Base-by-base conservation (phyloP, 2,113 vertebrate species). In the Mionectes macconnelli region DNA sequence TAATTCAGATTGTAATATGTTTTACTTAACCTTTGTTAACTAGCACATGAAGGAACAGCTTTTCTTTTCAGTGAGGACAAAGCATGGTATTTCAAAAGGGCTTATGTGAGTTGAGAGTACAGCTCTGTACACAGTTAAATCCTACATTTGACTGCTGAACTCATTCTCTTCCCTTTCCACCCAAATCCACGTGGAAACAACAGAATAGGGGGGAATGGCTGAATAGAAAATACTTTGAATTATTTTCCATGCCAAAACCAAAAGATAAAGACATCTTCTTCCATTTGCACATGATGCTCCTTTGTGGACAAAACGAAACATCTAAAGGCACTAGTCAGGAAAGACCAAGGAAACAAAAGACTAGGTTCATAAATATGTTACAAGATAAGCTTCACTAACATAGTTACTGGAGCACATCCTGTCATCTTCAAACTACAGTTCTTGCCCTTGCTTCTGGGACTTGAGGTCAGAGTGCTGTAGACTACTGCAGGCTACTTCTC, bases 11-110 rank as follows among this genome's bases (percentile, higher is more conserved):
- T 92, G 76, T 90, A 96, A 95, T 86, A 97, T 92, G 91, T 89
- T 97, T 95, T 97, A 92, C 86, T 96, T 94, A 94, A 95, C 88
- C 93, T 95, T 91, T 97, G 92, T 94, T 94, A 96, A 91, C 47
- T 75, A 90, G 88, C 56, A 79, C 93, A 83, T 84, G 90, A 96
- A 93, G 92, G 56, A 95, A 96, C 85, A 94, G 82, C 83, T 94
- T 96, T 93, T 88, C 67, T 44, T 94, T 94, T 93, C 68, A 88
- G 52, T 47, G 28, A 84, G 90, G 90, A 96, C 96, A 97, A 96
- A 94, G 85, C 42, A 44, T 9, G 56, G 85, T 80, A n/a, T 94
- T 95, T 96, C 94, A 86, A 94, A 96, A 94, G 94, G 55, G 78
- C 87, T 96, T 95, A 80, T 88, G 87, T 64, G 85, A 80, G 68